phyloP scores from a whole-genome alignment of 2,797 vertebrate genomes.

The Hydrolagus colliei region DNA sequence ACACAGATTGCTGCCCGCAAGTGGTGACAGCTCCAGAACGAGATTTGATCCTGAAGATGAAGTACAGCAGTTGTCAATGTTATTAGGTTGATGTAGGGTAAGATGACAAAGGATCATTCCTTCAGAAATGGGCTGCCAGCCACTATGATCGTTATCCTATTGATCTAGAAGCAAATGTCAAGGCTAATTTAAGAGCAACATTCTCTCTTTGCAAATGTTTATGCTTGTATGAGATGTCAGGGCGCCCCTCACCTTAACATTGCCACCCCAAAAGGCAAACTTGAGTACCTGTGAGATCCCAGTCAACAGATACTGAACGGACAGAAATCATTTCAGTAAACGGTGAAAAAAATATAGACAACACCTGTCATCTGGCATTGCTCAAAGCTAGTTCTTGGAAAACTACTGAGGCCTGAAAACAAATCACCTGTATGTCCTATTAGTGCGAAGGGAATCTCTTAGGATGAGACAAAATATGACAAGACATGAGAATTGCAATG shows the following conservation, averaged over 20 bases:
- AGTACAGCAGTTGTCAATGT: background rate
- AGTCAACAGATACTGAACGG: background rate
- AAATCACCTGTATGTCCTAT: background rate
- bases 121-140: background rate
- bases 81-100: background rate
- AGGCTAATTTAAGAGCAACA: background rate
- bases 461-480: background rate
- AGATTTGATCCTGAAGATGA: conserved; percentile 15
- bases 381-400: background rate
- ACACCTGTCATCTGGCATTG: background rate
- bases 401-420: background rate
- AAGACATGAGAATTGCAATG: background rate
- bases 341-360: background rate
- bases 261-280: background rate
- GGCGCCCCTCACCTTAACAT: background rate
- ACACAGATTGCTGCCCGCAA: background rate
- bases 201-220: background rate
- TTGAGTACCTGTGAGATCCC: background rate
- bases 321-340: background rate
- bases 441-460: background rate
- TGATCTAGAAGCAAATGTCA: background rate
- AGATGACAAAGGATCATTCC: background rate
- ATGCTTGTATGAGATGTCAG: background rate
- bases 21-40: background rate
- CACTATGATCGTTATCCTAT: background rate